Conservation (phyloP, 2,113 vertebrate genomes). For the Struthidea cinerea region DNA sequence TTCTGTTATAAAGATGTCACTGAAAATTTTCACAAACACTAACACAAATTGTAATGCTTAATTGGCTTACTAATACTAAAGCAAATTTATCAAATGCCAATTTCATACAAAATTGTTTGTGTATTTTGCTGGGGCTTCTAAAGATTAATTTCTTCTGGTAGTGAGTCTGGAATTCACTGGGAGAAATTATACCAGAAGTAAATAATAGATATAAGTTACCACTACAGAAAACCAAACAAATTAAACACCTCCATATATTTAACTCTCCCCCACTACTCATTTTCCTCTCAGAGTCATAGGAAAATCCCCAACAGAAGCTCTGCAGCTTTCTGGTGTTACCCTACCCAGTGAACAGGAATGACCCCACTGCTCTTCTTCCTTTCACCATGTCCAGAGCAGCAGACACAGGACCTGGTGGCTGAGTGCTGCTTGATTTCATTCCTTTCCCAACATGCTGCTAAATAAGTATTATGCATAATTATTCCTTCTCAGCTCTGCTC, state of each 20-base stretch:
- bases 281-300: background rate
- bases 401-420: background rate
- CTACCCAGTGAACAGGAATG: background rate
- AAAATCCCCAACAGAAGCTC: background rate
- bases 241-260: background rate
- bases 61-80: background rate
- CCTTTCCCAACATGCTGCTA: background rate
- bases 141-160: background rate
- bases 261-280: background rate
- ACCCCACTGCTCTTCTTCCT: background rate
- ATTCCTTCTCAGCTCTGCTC: background rate
- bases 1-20: background rate
- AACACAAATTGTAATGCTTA: background rate
- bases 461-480: background rate
- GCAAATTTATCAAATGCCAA: background rate
- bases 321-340: background rate
- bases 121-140: background rate
- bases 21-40: background rate
- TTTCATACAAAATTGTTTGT: background rate
- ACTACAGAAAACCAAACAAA: background rate
- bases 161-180: background rate
- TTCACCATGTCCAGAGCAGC: background rate
- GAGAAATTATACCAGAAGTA: background rate
- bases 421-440: background rate
- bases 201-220: background rate